Conservation (phyloP, 2,888 invertebrate species). For the Ochropleura plecta region DNA sequence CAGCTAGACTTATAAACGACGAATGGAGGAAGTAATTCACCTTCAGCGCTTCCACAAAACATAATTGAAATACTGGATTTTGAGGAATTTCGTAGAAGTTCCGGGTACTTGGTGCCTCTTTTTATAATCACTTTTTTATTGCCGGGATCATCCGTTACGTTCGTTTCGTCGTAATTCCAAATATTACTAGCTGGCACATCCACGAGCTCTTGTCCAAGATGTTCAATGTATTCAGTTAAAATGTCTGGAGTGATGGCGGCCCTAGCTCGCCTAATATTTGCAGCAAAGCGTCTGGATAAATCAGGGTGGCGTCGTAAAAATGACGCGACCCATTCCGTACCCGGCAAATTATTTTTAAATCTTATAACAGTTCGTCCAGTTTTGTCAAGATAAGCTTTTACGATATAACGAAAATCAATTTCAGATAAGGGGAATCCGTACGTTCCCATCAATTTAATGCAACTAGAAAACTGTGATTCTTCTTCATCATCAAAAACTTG, state of each 20-base stretch:
- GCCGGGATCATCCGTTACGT: conserved; percentile 23
- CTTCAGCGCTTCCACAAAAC: conserved; percentile 26
- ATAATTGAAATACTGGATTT: conserved; percentile 14
- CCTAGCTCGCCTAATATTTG: conserved; percentile 8
- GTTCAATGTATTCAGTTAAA: conserved; percentile 6
- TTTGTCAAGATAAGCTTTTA: conserved; percentile 14
- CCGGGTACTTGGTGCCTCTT: conserved; percentile 19
- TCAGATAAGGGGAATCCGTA: conserved; percentile 10
- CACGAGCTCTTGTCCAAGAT: conserved; percentile 1
- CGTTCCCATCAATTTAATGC: conserved; percentile 12
- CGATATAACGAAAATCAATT: conserved; percentile 6
- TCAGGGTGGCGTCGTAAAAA: conserved; percentile 6
- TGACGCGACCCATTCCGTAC: conserved; percentile 13
- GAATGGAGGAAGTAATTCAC: conserved; percentile 10
- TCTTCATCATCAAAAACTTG: conserved; percentile 17
- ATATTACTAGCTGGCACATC: conserved; percentile 4
- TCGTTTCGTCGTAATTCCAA: conserved; percentile 20
- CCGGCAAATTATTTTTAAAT: conserved; percentile 1
- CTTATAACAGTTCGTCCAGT: neutral
- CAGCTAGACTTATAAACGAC: conserved; percentile 7
- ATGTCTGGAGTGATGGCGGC: conserved; percentile 2
- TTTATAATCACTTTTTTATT: conserved; percentile 14
- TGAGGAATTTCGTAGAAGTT: conserved; percentile 14
- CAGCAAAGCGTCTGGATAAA: conserved; percentile 9
- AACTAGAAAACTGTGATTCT: conserved; percentile 9